Evolutionary conservation across 2,888 invertebrate genomes (phyloP), one percentile per base, ranked within the genome.

Genomic region (Clostera curtula): DNA sequence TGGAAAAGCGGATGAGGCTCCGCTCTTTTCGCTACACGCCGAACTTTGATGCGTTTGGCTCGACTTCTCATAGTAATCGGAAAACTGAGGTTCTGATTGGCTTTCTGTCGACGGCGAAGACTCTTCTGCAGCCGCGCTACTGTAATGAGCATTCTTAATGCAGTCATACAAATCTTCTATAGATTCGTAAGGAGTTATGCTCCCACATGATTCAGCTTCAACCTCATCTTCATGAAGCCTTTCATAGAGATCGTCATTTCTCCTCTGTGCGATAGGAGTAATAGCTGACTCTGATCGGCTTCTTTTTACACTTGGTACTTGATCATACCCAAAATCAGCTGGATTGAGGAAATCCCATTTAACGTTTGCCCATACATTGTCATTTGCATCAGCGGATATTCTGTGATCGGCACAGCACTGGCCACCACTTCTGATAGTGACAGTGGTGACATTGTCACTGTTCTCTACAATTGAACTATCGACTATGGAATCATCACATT

Each of bases 141-240:
- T 65, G 32, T 80, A 82, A 4, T 72, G 69, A n/a, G 72, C 55
- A 39, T 83, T 84, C 40, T 84, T 84, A 12, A 84, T 84, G 42
- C 84, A 83, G 29, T 84, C 83, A 35, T 84, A 84, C 14, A 84
- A 49, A 46, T 84, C 84, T 55, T 84, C 84, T 33, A 84, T 84
- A 1, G 84, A 84, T 50, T 84, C 84, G 31, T 84, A 84, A 0
- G 84, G 84, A 7, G 84, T 84, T 36, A 83, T 74, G 39, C 82
- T 80, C 10, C 72, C 79, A 38, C 73, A 80, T 15, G 82, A 83
- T 53, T 80, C 80, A 17, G 53, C 65, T 40, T 79, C 82, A 1
- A 52, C 65, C 25, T 71, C 63, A 7, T 65, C 63, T 25, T 71
- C 64, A 2, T 66, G 65, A 27, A 84, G 43, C 22, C 62, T 71